A percentile compares a stretch with the other conserved stretches of the same genome.
phyloP scores from a whole-genome alignment of 2,113 vertebrate species.

The Semnornis frantzii region DNA sequence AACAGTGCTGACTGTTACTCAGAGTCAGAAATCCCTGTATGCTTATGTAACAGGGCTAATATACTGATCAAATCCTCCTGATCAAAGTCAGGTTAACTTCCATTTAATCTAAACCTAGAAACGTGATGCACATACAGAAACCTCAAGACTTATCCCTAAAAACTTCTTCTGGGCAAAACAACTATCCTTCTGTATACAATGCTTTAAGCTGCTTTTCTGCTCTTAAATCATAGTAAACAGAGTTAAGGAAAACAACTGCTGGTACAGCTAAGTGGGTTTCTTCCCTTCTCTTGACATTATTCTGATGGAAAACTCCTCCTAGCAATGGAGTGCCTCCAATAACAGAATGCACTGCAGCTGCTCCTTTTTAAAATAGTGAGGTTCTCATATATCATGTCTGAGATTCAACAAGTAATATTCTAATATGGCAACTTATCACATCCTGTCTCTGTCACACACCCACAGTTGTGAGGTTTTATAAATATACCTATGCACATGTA shows the following conservation, averaged over 20 bases:
- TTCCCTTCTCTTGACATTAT: not conserved
- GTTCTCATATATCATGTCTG: not conserved
- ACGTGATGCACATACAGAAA: not conserved
- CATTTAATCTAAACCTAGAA: not conserved
- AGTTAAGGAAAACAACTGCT: not conserved
- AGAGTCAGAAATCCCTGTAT: not conserved
- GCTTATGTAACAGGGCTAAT: not conserved
- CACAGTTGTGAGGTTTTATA: not conserved
- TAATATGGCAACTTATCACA: not conserved
- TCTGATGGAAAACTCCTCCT: not conserved
- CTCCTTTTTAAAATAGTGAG: not conserved
- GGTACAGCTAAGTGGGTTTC: not conserved
- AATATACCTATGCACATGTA: not conserved
- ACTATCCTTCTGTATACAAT: accelerated
- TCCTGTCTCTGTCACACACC: not conserved
- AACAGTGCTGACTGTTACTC: not conserved
- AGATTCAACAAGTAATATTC: not conserved
- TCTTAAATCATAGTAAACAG: not conserved
- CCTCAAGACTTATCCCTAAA: not conserved
- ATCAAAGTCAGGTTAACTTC: not conserved
- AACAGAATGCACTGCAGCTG: not conserved
- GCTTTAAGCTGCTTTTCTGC: not conserved
- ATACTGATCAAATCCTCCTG: not conserved
- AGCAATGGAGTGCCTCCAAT: not conserved
- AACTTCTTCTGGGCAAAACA: not conserved